Base-by-base conservation (phyloP, 1,140 invertebrate genomes). In the Ruditapes philippinarum region DNA sequence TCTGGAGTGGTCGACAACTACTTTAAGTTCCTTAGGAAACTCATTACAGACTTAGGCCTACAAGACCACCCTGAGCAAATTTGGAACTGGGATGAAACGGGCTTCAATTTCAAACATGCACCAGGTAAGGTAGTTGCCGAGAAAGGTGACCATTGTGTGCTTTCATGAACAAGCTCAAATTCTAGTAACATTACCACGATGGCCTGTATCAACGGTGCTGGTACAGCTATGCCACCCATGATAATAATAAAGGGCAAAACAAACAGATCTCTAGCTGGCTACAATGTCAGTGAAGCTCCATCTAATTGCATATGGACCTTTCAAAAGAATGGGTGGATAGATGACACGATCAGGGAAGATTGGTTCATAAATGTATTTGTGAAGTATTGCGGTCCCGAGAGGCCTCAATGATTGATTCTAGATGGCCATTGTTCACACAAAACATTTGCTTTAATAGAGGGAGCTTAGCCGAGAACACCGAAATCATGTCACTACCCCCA, bases 401-500 rank as follows among this genome's bases (percentile, higher is more conserved):
- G 80, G 25, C 89, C 89, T 0, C 89, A 90, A 42, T 28, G 91
- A 2, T 65, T 93, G 0, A 82, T 92, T n/a, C 28, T 92, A 9
- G 91, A 92, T 81, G 87, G 91, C 14, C 92, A 91, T 42, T 65
- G 28, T 31, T 91, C 90, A 51, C 92, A 93, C 54, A 84, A 92
- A 42, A 80, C 76, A 1, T 42, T 91, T 0, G 86, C 60, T 0
- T 57, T 92, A 25, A 38, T 93, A 1, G 54, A 85, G 42, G n/a
- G 49, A 22, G 91, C 90, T n/a, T n/a, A n/a, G n/a, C n/a, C n/a
- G n/a, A n/a, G n/a, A n/a, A n/a, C n/a, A n/a, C n/a, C n/a, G n/a
- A n/a, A n/a, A n/a, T n/a, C n/a, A n/a, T n/a, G n/a, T n/a, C n/a
- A n/a, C n/a, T n/a, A n/a, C n/a, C n/a, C n/a, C n/a, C n/a, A n/a